Evolutionary conservation across 2,888 invertebrate genomes (phyloP), one percentile per base, ranked within the genome.

Genomic region (Hydroisotoma schaefferi): DNA sequence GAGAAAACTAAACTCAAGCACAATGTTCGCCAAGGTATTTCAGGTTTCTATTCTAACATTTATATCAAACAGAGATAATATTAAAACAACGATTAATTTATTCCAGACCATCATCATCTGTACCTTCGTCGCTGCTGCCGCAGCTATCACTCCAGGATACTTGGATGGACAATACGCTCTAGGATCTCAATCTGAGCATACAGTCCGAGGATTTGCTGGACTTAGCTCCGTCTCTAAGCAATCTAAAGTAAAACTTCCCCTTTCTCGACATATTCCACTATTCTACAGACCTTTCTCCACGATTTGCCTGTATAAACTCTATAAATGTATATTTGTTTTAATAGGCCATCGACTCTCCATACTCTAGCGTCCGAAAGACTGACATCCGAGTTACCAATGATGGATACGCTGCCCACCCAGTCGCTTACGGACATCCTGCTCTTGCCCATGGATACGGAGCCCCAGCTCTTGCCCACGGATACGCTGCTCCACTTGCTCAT

Each of bases 311-410:
- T 55, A 55, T 56, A n/a, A n/a, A n/a, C 8, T 33, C 33, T 33
- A 8, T 33, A 8, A 33, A 33, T 38, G 51, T 58, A 40, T 46
- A 28, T 51, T 33, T 44, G 40, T 51, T 48, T 48, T 43, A 28
- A 15, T 53, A 70, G 69, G 57, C 67, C 38, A 59, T 71, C 59
- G 65, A 67, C 43, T 62, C 65, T 44, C 59, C 71, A 4, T 61
- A 67, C 67, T 59, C 69, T 26, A 43, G 38, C 49, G 64, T 67
- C 55, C 67, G 64, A 33, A 71, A 71, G 60, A 57, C 57, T 55
- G 71, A 71, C 58, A 67, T 67, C 63, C 63, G 71, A 55, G 58
- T 64, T 48, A 70, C 69, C 61, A 70, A 70, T 59, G 69, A 70
- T 54, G 69, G 59, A 38, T 64, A 61, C 38, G 59, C 56, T 44